Evolutionary conservation across 2,888 invertebrate species (phyloP).

Genomic region (Antitype chi): DNA sequence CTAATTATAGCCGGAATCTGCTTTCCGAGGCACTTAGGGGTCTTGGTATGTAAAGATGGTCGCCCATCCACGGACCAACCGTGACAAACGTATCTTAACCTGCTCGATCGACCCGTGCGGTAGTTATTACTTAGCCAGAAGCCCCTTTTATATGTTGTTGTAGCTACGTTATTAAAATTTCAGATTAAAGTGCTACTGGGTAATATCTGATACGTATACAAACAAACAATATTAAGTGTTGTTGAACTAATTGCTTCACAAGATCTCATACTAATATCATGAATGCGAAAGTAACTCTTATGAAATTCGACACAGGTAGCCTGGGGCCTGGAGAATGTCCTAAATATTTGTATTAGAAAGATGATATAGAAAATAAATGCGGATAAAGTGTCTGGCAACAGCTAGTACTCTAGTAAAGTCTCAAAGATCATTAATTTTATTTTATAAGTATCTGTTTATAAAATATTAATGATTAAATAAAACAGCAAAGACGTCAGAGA

Average conservation of each 20-base stretch:
- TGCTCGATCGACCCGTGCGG: too few species aligned
- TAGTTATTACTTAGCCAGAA: too few species aligned
- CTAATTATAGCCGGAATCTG: too few species aligned
- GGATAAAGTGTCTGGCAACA: not conserved
- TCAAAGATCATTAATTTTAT: not conserved
- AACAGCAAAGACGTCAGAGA: constrained; percentile 25
- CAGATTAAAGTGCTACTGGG: constrained; percentile 2
- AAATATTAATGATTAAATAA: not conserved
- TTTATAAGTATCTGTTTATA: not conserved
- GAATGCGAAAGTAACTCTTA: not conserved
- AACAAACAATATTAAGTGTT: not conserved
- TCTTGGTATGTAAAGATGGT: too few species aligned
- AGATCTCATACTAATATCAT: not conserved
- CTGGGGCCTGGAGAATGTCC: not conserved
- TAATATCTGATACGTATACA: constrained; percentile 2
- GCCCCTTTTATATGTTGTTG: too few species aligned
- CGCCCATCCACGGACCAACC: too few species aligned
- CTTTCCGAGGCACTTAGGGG: too few species aligned
- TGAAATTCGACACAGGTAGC: not conserved
- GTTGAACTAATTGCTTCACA: not conserved
- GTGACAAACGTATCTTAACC: too few species aligned
- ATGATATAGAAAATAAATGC: not conserved
- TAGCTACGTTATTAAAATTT: constrained; percentile 1
- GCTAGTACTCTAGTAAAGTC: not conserved
- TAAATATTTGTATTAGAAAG: not conserved